Evolutionary conservation across 2,113 vertebrate genomes (phyloP).

Genomic region (Cygnus atratus): DNA sequence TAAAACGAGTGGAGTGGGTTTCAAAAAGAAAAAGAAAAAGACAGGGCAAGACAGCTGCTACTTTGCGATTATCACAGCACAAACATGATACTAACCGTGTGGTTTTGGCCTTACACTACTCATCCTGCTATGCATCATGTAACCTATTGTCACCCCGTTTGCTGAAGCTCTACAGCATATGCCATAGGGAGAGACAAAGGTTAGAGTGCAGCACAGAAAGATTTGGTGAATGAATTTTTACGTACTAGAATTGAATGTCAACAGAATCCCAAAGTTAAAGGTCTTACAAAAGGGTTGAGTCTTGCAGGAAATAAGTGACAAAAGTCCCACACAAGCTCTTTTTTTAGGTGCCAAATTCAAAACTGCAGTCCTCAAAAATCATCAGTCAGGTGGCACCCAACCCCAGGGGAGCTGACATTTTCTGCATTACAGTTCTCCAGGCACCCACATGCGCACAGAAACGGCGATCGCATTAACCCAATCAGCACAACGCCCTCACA

Average conservation of each 20-base stretch:
- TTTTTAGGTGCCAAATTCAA: slow-evolving; percentile 7
- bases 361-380: slow-evolving; percentile 12
- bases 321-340: not conserved
- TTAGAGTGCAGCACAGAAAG: not conserved
- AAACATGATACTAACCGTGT: slow-evolving; percentile 29
- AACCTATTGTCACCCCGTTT: not conserved
- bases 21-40: slow-evolving; percentile 50
- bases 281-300: not conserved
- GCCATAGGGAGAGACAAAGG: not conserved
- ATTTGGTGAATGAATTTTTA: slow-evolving; percentile 19
- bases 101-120: not conserved
- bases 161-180: not conserved
- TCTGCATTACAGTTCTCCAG: slow-evolving; percentile 21
- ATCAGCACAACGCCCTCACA: not conserved
- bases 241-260: not conserved
- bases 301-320: not conserved
- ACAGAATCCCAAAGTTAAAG: slow-evolving; percentile 14
- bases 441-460: slow-evolving; percentile 30
- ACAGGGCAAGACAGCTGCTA: slow-evolving; percentile 65
- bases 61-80: slow-evolving; percentile 12
- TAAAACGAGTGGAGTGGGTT: slow-evolving; percentile 62
- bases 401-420: slow-evolving; percentile 5
- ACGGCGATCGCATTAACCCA: not conserved
- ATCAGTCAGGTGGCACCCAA: slow-evolving; percentile 34
- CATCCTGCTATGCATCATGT: not conserved